Evolutionary conservation across 2,113 vertebrate species (phyloP).

Genomic region (chimpanzee (Pan troglodytes)): DNA sequence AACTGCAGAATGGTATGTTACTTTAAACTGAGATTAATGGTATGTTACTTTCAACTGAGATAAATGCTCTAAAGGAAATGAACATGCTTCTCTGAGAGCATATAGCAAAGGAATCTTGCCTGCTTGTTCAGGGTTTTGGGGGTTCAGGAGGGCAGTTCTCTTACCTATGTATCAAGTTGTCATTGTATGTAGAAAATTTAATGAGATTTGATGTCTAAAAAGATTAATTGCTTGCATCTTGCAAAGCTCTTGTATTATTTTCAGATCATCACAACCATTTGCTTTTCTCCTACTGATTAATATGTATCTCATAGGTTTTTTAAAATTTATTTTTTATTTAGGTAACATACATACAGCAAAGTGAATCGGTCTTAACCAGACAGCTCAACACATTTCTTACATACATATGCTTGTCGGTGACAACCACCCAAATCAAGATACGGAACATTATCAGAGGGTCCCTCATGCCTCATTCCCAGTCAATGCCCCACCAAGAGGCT

Average conservation of each 20-base stretch:
- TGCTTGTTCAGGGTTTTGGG: not conserved
- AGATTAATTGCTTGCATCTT: not conserved
- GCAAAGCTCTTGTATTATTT: not conserved
- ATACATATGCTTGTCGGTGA: not conserved
- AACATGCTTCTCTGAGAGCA: not conserved
- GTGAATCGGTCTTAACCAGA: not conserved
- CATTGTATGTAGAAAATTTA: not conserved
- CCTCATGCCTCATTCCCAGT: not conserved
- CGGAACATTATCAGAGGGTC: not conserved
- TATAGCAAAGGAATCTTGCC: not conserved
- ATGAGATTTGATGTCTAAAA: not conserved
- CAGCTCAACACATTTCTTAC: too few relatives aligned
- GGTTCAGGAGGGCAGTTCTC: not conserved
- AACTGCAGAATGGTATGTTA: too few relatives aligned
- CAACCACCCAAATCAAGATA: not conserved
- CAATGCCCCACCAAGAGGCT: not conserved
- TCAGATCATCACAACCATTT: not conserved
- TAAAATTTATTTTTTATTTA: not conserved
- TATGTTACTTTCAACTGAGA: not conserved
- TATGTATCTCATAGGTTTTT: not conserved
- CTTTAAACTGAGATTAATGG: not conserved
- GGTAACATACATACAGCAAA: not conserved
- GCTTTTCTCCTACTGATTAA: not conserved
- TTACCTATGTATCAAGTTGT: not conserved
- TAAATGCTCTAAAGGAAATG: not conserved